Percentiles rank a stretch among this genome's conserved stretches.
Conservation (phyloP, 2,797 vertebrate species). For the Semaprochilodus insignis region DNA sequence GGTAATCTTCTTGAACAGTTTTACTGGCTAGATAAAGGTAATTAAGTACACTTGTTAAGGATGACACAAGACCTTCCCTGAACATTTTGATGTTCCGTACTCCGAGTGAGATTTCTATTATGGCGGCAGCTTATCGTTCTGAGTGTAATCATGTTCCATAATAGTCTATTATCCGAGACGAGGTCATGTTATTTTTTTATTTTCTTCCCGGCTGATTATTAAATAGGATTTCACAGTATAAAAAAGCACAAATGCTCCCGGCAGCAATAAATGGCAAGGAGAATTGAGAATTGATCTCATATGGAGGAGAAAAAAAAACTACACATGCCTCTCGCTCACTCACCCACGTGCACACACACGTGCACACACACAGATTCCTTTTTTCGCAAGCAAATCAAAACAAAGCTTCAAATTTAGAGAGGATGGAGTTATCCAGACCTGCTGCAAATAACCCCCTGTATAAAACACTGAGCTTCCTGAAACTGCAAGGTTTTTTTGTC, state of each 20-base stretch:
- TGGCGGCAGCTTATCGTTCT: conserved; percentile 67
- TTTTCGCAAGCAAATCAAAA: conserved; percentile 7
- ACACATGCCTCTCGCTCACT: not conserved
- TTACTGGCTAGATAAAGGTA: conserved; percentile 30
- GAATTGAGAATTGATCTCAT: conserved; percentile 74
- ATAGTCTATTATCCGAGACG: conserved; percentile 71
- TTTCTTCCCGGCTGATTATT: conserved; percentile 64
- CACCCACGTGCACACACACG: not conserved
- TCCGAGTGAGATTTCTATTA: conserved; percentile 76
- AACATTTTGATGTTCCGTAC: conserved; percentile 49
- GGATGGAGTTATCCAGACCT: not conserved
- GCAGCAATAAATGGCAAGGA: conserved; percentile 70
- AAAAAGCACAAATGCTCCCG: conserved; percentile 57
- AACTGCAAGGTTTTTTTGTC: not conserved
- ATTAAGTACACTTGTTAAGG: conserved; percentile 53
- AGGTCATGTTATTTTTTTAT: conserved; percentile 33
- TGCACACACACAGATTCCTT: not conserved
- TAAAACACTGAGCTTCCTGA: not conserved
- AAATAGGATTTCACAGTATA: conserved; percentile 74
- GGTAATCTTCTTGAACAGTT: conserved; percentile 24
- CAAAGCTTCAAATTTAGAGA: conserved; percentile 16
- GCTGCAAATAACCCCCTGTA: not conserved
- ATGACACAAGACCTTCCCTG: conserved; percentile 40
- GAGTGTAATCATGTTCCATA: conserved; percentile 69
- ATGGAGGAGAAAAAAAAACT: conserved; percentile 56